These are phyloP conservation scores for Iguana delicatissima DNA, from an alignment of 2,797 vertebrate species.

Conservation along the genomic window DNA sequence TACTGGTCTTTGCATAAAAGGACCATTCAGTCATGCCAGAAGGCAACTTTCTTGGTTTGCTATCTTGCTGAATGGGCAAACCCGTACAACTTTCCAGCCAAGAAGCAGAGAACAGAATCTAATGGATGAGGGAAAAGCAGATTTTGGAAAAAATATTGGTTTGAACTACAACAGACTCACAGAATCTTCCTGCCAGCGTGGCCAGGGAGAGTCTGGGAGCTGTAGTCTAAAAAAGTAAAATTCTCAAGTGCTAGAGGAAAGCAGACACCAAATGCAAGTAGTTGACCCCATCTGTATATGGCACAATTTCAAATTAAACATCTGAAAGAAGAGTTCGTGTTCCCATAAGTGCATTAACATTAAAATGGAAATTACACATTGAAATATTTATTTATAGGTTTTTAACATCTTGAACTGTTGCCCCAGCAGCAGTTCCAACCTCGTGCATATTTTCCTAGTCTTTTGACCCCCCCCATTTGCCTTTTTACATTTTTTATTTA, in stretches of 20 bases:
- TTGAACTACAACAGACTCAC: too few relatives aligned
- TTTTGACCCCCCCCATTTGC: neutral
- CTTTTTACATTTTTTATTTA: neutral
- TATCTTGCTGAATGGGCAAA: neutral
- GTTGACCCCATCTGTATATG: constrained; percentile 43
- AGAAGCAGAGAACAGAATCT: neutral
- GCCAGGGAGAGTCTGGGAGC: too few relatives aligned
- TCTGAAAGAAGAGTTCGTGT: constrained; percentile 47
- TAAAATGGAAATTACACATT: constrained; percentile 68
- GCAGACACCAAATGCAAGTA: constrained; percentile 31
- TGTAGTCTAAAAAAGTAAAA: too few relatives aligned
- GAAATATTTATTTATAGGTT: constrained; percentile 64
- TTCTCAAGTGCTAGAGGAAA: neutral
- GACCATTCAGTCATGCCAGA: neutral
- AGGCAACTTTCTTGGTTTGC: neutral
- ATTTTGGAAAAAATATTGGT: neutral
- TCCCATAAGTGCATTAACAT: constrained; percentile 35
- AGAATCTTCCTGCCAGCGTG: too few relatives aligned
- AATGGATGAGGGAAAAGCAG: neutral
- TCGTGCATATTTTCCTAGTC: neutral
- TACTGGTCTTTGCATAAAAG: neutral
- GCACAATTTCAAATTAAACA: constrained; percentile 60
- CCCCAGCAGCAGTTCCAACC: constrained; percentile 39
- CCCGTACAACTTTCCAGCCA: neutral
- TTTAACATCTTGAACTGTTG: constrained; percentile 64